Base-by-base conservation (phyloP, 1,140 invertebrate genomes). In the Micrasema longulum region DNA sequence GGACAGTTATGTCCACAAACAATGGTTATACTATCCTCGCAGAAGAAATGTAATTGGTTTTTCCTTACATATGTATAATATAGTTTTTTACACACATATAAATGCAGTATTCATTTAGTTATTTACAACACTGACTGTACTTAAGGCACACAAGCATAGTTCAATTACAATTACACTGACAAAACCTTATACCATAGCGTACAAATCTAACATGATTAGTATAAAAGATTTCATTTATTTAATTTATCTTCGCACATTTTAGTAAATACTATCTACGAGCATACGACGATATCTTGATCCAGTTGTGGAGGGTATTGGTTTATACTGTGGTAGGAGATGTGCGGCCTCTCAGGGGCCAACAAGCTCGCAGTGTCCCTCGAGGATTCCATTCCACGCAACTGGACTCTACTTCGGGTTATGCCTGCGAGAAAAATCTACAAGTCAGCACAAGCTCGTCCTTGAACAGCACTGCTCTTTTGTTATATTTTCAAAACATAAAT, bases 361-460 rank as follows among this genome's bases (percentile, higher is more conserved):
- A 76, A 31, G 50, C 64, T 26, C 72, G 67, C 26, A 62, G 71
- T 67, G 71, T 76, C 74, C 67, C 41, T 31, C 41, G 60, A 22
- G 60, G 22, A 6, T 10, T 23, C 41, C 60, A 64, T 41, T 38
- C 11, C 26, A 45, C 65, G 41, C 60, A 53, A 48, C 71, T 62
- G 71, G 74, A 68, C 71, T 76, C 71, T 70, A 66, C 68, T 71
- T 76, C 71, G 70, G 63, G 74, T 76, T 76, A 76, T 76, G 74
- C 74, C 74, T 76, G 63, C 23, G 35, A 74, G 57, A 55, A 48
- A 73, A 69, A 57, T 65, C 55, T 38, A 20, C 36, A 60, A 14
- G 36, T 60, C 55, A 60, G 16, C 55, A 60, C 26, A 31, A 2
- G 26, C 26, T 31, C 26, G 3, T 31, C 7, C 3, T 31, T 31